These are phyloP conservation scores for Dascillus cervinus DNA, from an alignment of 2,888 invertebrate genomes.

Conservation along the genomic window DNA sequence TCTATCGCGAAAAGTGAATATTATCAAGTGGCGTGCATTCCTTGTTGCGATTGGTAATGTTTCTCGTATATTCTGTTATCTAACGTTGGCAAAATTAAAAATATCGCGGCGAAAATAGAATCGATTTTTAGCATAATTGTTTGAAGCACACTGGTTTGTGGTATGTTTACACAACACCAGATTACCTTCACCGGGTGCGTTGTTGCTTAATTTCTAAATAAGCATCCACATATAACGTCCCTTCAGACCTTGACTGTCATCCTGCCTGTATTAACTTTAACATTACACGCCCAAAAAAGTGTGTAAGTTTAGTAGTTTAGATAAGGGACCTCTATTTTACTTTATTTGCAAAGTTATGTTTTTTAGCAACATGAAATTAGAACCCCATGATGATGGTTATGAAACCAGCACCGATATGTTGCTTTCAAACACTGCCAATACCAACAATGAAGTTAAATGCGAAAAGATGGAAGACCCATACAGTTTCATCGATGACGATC, in stretches of 20 bases:
- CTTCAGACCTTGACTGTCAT: slow-evolving; percentile 27
- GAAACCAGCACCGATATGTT: slow-evolving; percentile 69
- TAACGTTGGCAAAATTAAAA: too few species aligned
- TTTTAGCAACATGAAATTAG: slow-evolving; percentile 47
- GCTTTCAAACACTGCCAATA: slow-evolving; percentile 39
- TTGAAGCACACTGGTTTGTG: slow-evolving; percentile 13
- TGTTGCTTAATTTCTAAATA: slow-evolving; percentile 28
- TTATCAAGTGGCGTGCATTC: too few species aligned
- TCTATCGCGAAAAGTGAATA: too few species aligned
- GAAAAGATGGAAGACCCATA: slow-evolving; percentile 65
- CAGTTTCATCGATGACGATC: slow-evolving; percentile 78
- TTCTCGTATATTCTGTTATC: too few species aligned
- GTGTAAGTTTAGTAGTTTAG: not conserved
- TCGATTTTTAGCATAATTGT: too few species aligned
- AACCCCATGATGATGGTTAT: slow-evolving; percentile 83
- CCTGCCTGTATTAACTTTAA: slow-evolving; percentile 18
- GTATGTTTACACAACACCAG: slow-evolving; percentile 22
- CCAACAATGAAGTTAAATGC: slow-evolving; percentile 40
- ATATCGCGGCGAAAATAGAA: too few species aligned
- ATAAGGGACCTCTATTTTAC: not conserved
- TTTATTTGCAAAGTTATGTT: too few species aligned
- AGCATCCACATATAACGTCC: slow-evolving; percentile 23
- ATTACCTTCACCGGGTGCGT: slow-evolving; percentile 26
- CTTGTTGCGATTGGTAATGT: too few species aligned
- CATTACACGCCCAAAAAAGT: slow-evolving; percentile 1